A percentile compares a stretch with the other conserved stretches of the same genome.
Evolutionary conservation across 2,797 vertebrate species (phyloP).

Genomic region (Netta rufina): DNA sequence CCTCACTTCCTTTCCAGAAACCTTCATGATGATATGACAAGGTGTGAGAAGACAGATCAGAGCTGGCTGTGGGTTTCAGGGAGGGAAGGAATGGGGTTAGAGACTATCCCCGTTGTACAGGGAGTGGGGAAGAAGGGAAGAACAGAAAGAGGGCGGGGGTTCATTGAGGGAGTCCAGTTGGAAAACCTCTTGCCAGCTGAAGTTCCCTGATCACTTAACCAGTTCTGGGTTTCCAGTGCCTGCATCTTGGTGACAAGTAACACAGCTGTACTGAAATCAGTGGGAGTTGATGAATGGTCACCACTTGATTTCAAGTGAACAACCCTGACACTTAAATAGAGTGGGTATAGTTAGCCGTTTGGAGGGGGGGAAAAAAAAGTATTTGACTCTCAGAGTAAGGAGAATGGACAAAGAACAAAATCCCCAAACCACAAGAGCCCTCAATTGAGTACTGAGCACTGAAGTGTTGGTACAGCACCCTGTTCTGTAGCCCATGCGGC

Average conservation of each 20-base stretch:
- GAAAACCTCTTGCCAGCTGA: not conserved
- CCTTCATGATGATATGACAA: not conserved
- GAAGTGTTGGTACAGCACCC: not conserved
- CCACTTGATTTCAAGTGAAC: not conserved
- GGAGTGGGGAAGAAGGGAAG: not conserved
- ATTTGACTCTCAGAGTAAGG: not conserved
- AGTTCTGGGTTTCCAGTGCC: not conserved
- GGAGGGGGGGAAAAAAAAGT: not conserved
- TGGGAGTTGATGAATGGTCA: not conserved
- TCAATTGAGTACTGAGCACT: not conserved
- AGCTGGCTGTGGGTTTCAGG: not conserved
- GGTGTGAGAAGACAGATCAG: not conserved
- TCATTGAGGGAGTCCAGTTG: not conserved
- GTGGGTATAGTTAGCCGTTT: not conserved
- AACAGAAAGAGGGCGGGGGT: not conserved
- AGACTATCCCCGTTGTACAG: not conserved
- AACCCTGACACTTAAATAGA: not conserved
- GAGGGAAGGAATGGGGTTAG: not conserved
- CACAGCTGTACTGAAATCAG: not conserved
- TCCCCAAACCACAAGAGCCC: not conserved
- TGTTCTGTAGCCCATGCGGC: not conserved
- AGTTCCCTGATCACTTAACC: not conserved
- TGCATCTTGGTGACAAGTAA: not conserved
- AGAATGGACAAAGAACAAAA: not conserved
- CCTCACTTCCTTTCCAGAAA: not conserved